A percentile compares a stretch with the other conserved stretches of the same genome.
phyloP scores from a whole-genome alignment of 1,140 invertebrate genomes.

The Teleogryllus occipitalis region DNA sequence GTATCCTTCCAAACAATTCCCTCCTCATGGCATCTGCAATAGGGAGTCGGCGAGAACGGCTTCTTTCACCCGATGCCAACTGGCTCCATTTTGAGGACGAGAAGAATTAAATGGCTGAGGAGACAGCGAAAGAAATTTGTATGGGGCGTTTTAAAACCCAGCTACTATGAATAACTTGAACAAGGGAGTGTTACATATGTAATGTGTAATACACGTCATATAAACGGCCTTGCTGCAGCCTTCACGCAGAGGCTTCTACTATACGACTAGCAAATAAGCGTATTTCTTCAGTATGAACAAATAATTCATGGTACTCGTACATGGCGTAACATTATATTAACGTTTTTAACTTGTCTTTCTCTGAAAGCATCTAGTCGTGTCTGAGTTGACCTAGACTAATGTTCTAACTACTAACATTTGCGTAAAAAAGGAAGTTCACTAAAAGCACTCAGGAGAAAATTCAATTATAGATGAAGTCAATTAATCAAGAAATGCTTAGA shows the following conservation, averaged over 20 bases:
- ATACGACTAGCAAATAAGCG: too few relatives aligned
- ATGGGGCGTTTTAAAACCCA: not conserved
- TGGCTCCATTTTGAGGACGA: not conserved
- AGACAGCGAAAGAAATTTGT: constrained; percentile 13
- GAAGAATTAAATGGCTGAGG: constrained; percentile 14
- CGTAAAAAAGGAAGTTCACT: not conserved
- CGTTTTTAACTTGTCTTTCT: too few relatives aligned
- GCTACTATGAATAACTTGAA: constrained; percentile 3
- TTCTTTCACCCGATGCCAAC: constrained; percentile 15
- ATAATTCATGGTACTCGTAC: too few relatives aligned
- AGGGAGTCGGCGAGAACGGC: not conserved
- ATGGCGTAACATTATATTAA: too few relatives aligned
- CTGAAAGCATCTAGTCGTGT: too few relatives aligned
- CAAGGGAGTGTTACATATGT: not conserved
- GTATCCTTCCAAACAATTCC: constrained; percentile 9
- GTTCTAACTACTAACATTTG: too few relatives aligned
- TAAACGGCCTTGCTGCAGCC: too few relatives aligned
- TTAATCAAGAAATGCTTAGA: not conserved
- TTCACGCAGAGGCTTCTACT: too few relatives aligned
- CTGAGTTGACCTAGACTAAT: too few relatives aligned
- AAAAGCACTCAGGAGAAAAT: not conserved
- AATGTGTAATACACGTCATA: not conserved
- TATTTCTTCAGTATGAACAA: too few relatives aligned
- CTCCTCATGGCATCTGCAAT: constrained; percentile 7
- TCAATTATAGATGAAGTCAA: not conserved